Percentiles rank a stretch among this genome's conserved stretches.
Evolutionary conservation across 2,113 vertebrate species (phyloP).

Genomic region (Puntigrus tetrazona): DNA sequence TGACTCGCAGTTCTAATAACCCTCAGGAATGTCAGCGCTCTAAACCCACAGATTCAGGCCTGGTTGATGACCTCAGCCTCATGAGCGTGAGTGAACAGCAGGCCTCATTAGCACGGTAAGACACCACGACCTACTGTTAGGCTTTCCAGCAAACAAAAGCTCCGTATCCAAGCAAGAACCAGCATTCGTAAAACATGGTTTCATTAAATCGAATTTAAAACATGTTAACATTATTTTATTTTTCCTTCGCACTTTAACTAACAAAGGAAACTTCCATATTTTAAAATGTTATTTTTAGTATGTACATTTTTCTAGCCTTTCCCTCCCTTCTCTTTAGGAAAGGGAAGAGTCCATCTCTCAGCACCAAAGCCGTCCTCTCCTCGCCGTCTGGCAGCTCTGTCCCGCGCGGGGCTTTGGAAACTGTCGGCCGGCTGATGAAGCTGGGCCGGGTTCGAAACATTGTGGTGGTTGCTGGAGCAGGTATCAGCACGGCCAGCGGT

Average conservation of each 20-base stretch:
- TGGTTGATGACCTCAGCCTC: slow-evolving; percentile 71
- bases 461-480: slow-evolving; percentile 79
- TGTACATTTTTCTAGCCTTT: background rate
- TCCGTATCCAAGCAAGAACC: background rate
- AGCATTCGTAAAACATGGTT: background rate
- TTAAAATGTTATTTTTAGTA: too few species aligned
- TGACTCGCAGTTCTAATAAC: slow-evolving; percentile 65
- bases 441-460: slow-evolving; percentile 73
- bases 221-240: background rate
- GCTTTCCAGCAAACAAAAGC: background rate
- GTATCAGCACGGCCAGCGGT: slow-evolving; percentile 81
- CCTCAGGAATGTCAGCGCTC: slow-evolving; percentile 55
- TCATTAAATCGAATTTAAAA: background rate
- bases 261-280: background rate
- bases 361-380: slow-evolving; percentile 3
- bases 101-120: slow-evolving; percentile 59
- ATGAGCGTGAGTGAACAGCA: slow-evolving; percentile 70
- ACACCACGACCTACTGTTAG: background rate
- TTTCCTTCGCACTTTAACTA: background rate
- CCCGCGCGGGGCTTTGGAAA: slow-evolving; percentile 60
- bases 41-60: slow-evolving; percentile 61
- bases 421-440: slow-evolving; percentile 77
- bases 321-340: slow-evolving; percentile 55
- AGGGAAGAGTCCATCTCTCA: slow-evolving; percentile 43
- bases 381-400: background rate